phyloP scores from a whole-genome alignment of 2,113 vertebrate genomes.

The Labrus mixtus region DNA sequence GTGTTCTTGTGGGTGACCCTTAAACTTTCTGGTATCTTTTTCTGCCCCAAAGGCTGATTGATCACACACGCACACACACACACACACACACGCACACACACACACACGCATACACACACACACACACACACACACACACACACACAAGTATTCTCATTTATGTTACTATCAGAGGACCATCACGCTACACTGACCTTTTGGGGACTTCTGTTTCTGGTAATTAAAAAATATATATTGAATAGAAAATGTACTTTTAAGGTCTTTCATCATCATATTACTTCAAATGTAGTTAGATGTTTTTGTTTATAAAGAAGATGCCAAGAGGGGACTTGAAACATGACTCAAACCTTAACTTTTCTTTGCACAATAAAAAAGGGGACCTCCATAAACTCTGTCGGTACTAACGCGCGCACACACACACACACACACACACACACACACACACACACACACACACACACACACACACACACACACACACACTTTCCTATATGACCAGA shows the following conservation, averaged over 20 bases:
- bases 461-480: constrained; percentile 15
- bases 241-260: too few relatives aligned
- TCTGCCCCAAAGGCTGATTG: constrained; percentile 64
- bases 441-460: constrained; percentile 5
- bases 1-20: constrained; percentile 47
- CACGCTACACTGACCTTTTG: too few relatives aligned
- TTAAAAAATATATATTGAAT: too few relatives aligned
- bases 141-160: constrained; percentile 14
- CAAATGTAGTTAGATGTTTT: too few relatives aligned
- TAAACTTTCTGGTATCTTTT: constrained; percentile 32
- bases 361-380: not conserved
- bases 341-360: too few relatives aligned
- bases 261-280: too few relatives aligned
- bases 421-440: constrained; percentile 17
- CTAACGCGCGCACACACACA: constrained; percentile 12
- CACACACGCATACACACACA: constrained; percentile 6
- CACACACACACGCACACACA: constrained; percentile 25
- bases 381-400: constrained; percentile 3
- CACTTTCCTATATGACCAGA: too few relatives aligned
- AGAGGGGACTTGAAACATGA: too few relatives aligned
- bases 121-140: constrained; percentile 31
- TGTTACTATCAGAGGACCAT: too few relatives aligned
- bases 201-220: too few relatives aligned
- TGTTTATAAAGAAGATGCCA: too few relatives aligned
- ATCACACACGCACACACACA: constrained; percentile 36